A percentile compares a stretch with the other conserved stretches of the same genome.
These are phyloP conservation scores for Aythya baeri DNA, from an alignment of 2,113 vertebrate genomes.

Conservation along the genomic window DNA sequence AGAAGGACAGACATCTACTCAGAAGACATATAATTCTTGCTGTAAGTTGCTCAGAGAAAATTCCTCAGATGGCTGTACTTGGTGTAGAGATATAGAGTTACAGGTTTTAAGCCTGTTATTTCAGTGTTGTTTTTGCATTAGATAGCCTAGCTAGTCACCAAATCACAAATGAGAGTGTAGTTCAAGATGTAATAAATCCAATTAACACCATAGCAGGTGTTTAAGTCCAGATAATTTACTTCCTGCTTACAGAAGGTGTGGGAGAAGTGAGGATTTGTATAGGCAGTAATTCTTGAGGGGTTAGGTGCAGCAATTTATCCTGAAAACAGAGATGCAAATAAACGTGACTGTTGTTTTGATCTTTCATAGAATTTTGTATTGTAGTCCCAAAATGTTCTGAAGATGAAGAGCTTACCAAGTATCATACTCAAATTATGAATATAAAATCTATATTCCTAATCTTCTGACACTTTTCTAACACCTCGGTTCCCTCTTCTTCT, in stretches of 20 bases:
- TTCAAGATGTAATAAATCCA: not conserved
- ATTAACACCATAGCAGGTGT: not conserved
- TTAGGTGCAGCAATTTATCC: not conserved
- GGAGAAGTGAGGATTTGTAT: not conserved
- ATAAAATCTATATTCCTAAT: not conserved
- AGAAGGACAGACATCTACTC: not conserved
- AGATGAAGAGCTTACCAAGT: not conserved
- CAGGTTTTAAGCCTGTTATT: not conserved
- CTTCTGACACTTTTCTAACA: not conserved
- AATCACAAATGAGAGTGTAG: not conserved
- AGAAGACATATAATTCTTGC: not conserved
- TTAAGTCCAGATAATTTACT: constrained; percentile 8
- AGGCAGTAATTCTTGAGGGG: not conserved
- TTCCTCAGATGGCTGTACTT: not conserved
- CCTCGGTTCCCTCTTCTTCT: no score
- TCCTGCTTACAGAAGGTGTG: not conserved
- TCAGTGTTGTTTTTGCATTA: not conserved
- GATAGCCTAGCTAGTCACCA: not conserved
- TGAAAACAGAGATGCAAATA: not conserved
- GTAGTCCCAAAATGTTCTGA: not conserved
- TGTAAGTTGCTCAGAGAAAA: not conserved
- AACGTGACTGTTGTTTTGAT: not conserved
- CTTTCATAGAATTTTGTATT: not conserved
- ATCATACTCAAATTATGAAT: not conserved
- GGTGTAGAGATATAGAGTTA: not conserved